A percentile compares a stretch with the other conserved stretches of the same genome.
These are phyloP conservation scores for Mus caroli DNA, from an alignment of 2,797 vertebrate genomes.

Conservation along the genomic window DNA sequence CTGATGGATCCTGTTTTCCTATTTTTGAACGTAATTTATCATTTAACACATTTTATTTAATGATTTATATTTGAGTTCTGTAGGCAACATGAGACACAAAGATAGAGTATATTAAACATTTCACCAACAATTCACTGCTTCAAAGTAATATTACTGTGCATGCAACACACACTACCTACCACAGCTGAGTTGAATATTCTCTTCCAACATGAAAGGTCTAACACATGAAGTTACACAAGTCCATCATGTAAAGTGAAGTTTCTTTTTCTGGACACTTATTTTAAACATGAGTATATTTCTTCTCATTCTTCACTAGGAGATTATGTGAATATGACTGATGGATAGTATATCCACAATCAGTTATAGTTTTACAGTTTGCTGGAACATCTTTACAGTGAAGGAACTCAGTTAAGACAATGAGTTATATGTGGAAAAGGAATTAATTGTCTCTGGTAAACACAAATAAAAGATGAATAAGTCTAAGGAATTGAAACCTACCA, in stretches of 20 bases:
- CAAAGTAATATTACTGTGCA: not conserved
- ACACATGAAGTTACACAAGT: not conserved
- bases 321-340: not conserved
- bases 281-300: not conserved
- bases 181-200: not conserved
- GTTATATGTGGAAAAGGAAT: not conserved
- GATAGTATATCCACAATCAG: not conserved
- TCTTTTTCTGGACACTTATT: not conserved
- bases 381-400: not conserved
- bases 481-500: not conserved
- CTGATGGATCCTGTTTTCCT: not conserved
- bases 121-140: not conserved
- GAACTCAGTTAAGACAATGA: not conserved
- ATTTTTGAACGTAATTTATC: not conserved
- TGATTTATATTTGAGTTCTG: not conserved
- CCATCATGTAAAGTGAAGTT: not conserved
- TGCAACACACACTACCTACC: not conserved
- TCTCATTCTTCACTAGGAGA: not conserved
- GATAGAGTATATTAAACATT: not conserved
- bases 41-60: not conserved
- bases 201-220: not conserved
- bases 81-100: conserved; percentile 35
- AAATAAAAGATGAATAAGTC: not conserved
- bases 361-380: not conserved
- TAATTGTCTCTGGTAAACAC: not conserved